A percentile compares a stretch with the other conserved stretches of the same genome.
phyloP scores from a whole-genome alignment of 2,888 invertebrate genomes.

The Drosophila setosimentum region DNA sequence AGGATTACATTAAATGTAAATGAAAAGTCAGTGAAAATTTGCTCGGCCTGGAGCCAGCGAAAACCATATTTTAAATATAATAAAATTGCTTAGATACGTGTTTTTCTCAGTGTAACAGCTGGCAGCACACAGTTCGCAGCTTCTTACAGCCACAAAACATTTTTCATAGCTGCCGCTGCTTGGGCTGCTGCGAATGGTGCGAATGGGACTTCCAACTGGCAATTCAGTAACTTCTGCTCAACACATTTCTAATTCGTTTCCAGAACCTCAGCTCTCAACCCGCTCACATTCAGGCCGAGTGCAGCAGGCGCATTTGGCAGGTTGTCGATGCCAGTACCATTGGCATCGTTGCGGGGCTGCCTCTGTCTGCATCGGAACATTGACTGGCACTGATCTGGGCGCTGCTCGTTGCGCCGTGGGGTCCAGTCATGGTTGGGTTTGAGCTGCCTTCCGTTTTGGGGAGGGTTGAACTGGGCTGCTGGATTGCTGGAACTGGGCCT shows the following conservation, averaged over 20 bases:
- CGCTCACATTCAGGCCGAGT: constrained; percentile 4
- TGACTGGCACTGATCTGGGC: constrained; percentile 33
- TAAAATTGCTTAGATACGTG: neutral
- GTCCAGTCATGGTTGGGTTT: constrained; percentile 21
- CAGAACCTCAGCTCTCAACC: constrained; percentile 4
- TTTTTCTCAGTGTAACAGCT: constrained; percentile 16
- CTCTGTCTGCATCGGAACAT: constrained; percentile 43
- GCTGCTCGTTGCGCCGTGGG: neutral
- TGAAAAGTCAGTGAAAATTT: neutral
- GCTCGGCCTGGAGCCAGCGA: neutral
- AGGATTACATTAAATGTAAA: no score
- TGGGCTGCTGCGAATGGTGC: constrained; percentile 25
- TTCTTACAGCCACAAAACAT: constrained; percentile 64
- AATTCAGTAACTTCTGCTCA: constrained; percentile 77
- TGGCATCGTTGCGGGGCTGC: constrained; percentile 42
- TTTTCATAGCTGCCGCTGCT: constrained; percentile 50
- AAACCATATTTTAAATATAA: neutral
- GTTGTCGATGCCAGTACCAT: constrained; percentile 34
- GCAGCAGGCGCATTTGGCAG: constrained; percentile 42
- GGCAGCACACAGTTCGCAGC: constrained; percentile 27
- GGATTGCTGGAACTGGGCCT: neutral
- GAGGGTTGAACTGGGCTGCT: constrained; percentile 1
- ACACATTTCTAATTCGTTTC: constrained; percentile 79
- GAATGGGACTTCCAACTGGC: constrained; percentile 62
- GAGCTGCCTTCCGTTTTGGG: constrained; percentile 1